These are phyloP conservation scores for Cotesia glomerata DNA, from an alignment of 1,140 invertebrate species.

Conservation along the genomic window DNA sequence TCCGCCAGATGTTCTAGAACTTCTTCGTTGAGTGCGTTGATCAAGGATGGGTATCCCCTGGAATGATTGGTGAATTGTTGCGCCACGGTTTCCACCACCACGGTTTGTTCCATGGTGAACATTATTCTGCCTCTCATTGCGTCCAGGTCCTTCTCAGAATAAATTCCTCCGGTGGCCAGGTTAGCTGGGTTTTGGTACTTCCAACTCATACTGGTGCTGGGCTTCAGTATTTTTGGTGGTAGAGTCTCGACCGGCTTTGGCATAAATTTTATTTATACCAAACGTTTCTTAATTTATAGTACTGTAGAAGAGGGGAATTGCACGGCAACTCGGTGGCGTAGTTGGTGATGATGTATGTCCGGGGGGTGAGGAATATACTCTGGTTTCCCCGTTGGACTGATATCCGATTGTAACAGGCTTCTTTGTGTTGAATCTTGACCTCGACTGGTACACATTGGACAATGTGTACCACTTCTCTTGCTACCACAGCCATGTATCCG, in stretches of 20 bases:
- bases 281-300: constrained; percentile 15
- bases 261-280: constrained; percentile 25
- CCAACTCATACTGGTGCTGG: constrained; percentile 1
- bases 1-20: background rate
- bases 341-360: constrained; percentile 25
- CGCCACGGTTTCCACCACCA: constrained; percentile 16
- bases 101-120: constrained; percentile 23
- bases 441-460: constrained; percentile 33
- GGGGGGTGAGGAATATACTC: constrained; percentile 23
- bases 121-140: constrained; percentile 23
- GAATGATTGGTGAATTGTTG: background rate
- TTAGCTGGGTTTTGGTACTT: constrained; percentile 12
- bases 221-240: background rate
- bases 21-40: background rate
- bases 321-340: constrained; percentile 1
- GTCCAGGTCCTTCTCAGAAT: constrained; percentile 17
- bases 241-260: constrained; percentile 1
- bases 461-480: constrained; percentile 32
- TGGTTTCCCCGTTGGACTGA: constrained; percentile 20
- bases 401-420: constrained; percentile 36
- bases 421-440: constrained; percentile 1
- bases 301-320: constrained; percentile 20
- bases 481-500: constrained; percentile 31
- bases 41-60: background rate
- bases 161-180: constrained; percentile 19